Base-by-base conservation (phyloP, 2,113 vertebrate species). In the Atlantisia rogersi region DNA sequence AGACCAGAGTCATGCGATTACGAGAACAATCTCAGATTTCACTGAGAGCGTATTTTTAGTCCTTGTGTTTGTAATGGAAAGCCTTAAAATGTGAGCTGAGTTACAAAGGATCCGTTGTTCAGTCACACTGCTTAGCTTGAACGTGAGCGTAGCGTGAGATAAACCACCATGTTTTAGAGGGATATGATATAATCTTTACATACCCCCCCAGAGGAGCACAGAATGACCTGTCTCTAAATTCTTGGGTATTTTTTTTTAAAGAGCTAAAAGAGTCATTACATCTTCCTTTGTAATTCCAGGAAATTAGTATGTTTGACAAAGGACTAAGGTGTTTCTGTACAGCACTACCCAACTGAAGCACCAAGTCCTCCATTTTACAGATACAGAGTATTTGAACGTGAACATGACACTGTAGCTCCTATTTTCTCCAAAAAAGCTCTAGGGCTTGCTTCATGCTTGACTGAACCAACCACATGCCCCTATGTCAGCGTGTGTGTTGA, bases 401-500 rank as follows among this genome's bases (percentile, higher is more conserved):
- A 12, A 63, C 50, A n/a, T 9, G 20, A 55, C 31, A 28, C 37
- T 8, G 12, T 0, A 1, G n/a, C 31, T 59, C 31, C 59, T 39
- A 18, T 35, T 64, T 64, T 2, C 10, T 21, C 4, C 2, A 3
- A 15, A 3, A 15, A 42, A 63, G 6, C 32, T 68, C 15, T 3
- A 37, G n/a, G 16, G 52, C 17, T 55, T 12, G 5, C 40, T 71
- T 42, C 15, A 29, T 2, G 2, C 14, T 20, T 24, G 16, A 3
- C 18, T 0, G 0, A 59, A 18, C 10, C 6, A 37, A 44, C 13
- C 2, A 0, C 12, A 59, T 50, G 7, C 18, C n/a, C 10, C 10
- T 14, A 3, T 0, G 7, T 8, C 64, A 21, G 16, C 0, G 0
- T 10, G 19, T 2, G 14, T 3, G 18, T 10, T 28, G 28, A 10